Evolutionary conservation across 1,140 invertebrate genomes (phyloP).

Genomic region (Monochamus saltuarius): DNA sequence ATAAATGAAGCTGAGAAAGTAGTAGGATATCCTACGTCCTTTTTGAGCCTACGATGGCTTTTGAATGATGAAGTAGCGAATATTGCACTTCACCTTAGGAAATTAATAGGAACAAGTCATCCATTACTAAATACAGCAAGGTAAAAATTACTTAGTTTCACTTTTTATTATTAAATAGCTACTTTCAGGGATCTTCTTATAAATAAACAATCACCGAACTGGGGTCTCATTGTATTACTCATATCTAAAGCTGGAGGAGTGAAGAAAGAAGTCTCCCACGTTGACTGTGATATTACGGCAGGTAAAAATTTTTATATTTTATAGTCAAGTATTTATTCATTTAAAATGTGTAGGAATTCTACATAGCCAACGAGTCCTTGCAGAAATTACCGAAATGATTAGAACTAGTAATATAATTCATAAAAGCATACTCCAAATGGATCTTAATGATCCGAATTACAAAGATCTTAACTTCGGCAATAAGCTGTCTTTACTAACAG

Average conservation of each 20-base stretch:
- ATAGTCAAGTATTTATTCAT: neutral
- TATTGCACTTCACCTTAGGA: conserved; percentile 84
- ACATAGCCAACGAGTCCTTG: conserved; percentile 77
- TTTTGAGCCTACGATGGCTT: conserved; percentile 86
- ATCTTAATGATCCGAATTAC: conserved; percentile 53
- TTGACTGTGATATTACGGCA: conserved; percentile 78
- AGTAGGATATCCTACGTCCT: conserved; percentile 92
- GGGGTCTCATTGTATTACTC: conserved; percentile 86
- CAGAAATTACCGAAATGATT: conserved; percentile 97
- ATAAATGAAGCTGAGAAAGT: conserved; percentile 93
- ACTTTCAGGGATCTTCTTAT: conserved; percentile 39
- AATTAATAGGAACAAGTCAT: conserved; percentile 91
- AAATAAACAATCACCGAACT: conserved; percentile 55
- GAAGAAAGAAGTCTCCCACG: conserved; percentile 68
- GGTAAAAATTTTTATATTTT: conserved; percentile 55
- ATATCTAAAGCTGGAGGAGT: conserved; percentile 88
- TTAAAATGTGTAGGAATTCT: conserved; percentile 1
- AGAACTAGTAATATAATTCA: conserved; percentile 93
- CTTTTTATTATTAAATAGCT: neutral
- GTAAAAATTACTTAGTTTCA: conserved; percentile 48
- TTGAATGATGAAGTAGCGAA: conserved; percentile 93
- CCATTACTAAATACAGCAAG: conserved; percentile 89
- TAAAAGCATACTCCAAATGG: conserved; percentile 62
- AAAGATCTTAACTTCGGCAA: conserved; percentile 89
- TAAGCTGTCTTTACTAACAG: conserved; percentile 89